A percentile compares a stretch with the other conserved stretches of the same genome.
Evolutionary conservation across 2,113 vertebrate species (phyloP).

Genomic region (Manacus vitellinus): DNA sequence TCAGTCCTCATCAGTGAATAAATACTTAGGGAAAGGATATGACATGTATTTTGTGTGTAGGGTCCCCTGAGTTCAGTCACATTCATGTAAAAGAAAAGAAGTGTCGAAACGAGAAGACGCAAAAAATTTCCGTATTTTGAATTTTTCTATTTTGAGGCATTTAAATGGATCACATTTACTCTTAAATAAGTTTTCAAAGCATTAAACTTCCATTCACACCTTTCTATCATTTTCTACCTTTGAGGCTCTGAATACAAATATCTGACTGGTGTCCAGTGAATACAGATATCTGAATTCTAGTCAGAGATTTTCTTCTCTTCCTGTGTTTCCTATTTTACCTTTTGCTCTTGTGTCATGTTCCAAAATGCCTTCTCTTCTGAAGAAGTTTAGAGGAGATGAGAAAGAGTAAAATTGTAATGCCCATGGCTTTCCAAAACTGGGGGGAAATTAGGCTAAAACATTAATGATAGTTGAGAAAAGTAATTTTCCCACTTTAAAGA

Average conservation of each 20-base stretch:
- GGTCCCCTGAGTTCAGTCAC: neutral
- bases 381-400: neutral
- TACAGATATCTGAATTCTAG: neutral
- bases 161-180: neutral
- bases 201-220: conserved; percentile 21
- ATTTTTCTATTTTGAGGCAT: conserved; percentile 1
- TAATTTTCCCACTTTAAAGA: conserved; percentile 15
- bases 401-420: neutral
- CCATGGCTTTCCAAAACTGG: neutral
- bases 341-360: neutral
- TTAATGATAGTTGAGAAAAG: conserved; percentile 22
- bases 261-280: neutral
- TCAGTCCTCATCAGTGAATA: neutral
- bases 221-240: conserved; percentile 8
- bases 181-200: conserved; percentile 29
- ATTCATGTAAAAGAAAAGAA: neutral
- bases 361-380: neutral
- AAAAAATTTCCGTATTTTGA: neutral
- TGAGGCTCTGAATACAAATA: conserved; percentile 19
- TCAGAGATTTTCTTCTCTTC: neutral
- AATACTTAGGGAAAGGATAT: neutral
- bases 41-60: neutral
- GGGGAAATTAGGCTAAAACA: neutral
- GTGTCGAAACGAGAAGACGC: neutral
- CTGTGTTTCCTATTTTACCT: neutral